phyloP scores from a whole-genome alignment of 1,140 invertebrate species.

The Sminthurides bifidus region DNA sequence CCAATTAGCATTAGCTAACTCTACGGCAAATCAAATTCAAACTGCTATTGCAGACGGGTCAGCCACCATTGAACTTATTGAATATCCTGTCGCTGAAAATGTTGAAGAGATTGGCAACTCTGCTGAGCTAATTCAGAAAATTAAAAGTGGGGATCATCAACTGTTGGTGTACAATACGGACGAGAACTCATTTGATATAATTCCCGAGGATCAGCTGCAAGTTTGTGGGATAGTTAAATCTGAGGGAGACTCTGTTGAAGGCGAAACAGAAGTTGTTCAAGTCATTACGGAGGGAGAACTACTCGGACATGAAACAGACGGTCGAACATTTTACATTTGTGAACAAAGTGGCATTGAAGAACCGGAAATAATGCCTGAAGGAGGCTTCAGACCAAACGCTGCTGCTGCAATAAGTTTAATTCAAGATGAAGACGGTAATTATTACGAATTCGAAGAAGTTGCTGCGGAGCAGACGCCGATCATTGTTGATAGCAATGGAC shows the following conservation, averaged over 20 bases:
- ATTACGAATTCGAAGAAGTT: slow-evolving; percentile 1
- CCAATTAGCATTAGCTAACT: not conserved
- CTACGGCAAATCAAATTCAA: not conserved
- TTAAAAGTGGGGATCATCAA: no score
- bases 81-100: no score
- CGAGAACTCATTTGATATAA: slow-evolving; percentile 3
- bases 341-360: not conserved
- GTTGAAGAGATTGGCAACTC: no score
- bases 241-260: no score
- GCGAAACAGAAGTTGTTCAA: no score
- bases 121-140: no score
- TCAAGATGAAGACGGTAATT: not conserved
- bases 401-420: not conserved
- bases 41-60: not conserved
- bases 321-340: slow-evolving; percentile 14
- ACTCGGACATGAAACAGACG: not conserved
- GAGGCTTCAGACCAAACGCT: not conserved
- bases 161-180: not conserved
- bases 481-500: not conserved
- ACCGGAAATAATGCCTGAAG: not conserved
- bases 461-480: not conserved
- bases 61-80: no score
- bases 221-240: not conserved
- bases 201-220: slow-evolving; percentile 2
- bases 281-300: no score